Base-by-base conservation (phyloP, 1,140 invertebrate species). In the Ips nitidus region DNA sequence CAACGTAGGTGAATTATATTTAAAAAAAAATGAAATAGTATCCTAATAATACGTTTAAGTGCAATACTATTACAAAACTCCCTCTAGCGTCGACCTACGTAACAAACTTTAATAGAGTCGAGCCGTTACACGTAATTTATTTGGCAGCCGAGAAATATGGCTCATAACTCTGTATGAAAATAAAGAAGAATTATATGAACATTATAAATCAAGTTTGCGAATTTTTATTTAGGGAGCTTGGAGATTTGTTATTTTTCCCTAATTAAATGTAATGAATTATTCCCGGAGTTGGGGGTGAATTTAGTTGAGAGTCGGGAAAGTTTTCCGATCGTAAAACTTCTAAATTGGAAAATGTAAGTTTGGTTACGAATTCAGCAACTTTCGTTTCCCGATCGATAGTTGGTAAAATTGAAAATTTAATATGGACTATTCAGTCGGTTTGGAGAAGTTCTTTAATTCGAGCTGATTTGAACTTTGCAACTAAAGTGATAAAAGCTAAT, bases 121-220 rank as follows among this genome's bases (percentile, higher is more conserved):
- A 71, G 73, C 76, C 76, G 73, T 72, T 76, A 74, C 70, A 75
- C 75, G 77, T 80, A 80, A 80, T 80, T 80, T 80, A 80, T 80
- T 77, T 78, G 79, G 75, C 79, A 78, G 77, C 74, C 60, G 72
- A 79, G 78, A 80, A 80, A 80, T 80, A 80, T 80, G 76, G 78
- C 71, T 77, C 78, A 80, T 80, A 80, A 80, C 77, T 79, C 37
- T 76, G 79, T 78, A 80, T 80, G 78, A 80, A 79, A 80, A 80
- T 80, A 80, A 80, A 80, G 78, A 80, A 80, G 79, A 80, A 79
- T 80, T 80, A 80, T 80, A 75, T 74, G 75, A 77, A 78, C 78
- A 77, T 79, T 79, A 78, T 80, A 80, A 80, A 80, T 80, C 79
- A 80, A 74, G 75, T 75, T 76, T 75, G 66, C 75, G 76, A 76